A percentile compares a stretch with the other conserved stretches of the same genome.
Conservation (phyloP, 2,888 invertebrate genomes). For the Eupithecia exiguata region DNA sequence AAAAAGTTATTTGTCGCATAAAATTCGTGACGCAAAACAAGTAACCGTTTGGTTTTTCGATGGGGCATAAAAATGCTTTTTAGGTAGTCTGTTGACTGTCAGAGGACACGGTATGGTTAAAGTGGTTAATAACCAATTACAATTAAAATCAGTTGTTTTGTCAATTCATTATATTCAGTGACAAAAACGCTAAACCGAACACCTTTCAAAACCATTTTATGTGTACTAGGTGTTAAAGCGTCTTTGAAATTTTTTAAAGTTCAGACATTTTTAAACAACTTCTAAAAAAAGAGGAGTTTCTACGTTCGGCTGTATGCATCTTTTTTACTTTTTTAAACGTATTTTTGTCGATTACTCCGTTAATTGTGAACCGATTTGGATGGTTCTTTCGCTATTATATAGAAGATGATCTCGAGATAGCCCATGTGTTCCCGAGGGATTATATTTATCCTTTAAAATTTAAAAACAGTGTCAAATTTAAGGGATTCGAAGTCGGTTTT, state of each 20-base stretch:
- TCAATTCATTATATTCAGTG: background rate
- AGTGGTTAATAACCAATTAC: slow-evolving; percentile 5
- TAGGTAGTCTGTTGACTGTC: slow-evolving; percentile 26
- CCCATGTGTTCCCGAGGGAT: no score
- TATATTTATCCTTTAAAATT: no score
- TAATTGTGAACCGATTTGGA: no score
- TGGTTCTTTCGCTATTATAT: no score
- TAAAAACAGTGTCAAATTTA: no score
- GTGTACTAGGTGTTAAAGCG: background rate
- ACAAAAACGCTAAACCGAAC: background rate
- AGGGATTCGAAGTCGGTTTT: no score
- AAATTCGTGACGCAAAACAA: slow-evolving; percentile 72
- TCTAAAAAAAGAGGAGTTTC: no score
- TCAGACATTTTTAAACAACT: no score
- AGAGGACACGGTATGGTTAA: slow-evolving; percentile 18
- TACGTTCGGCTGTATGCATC: no score
- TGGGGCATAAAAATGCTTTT: slow-evolving; percentile 61
- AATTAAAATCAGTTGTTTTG: background rate
- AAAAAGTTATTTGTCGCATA: slow-evolving; percentile 74
- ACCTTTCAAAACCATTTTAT: background rate
- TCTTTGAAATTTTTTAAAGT: background rate
- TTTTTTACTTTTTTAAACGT: no score
- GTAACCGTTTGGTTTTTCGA: slow-evolving; percentile 59
- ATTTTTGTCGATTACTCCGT: no score
- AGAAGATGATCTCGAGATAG: no score